A percentile compares a stretch with the other conserved stretches of the same genome.
Conservation (phyloP, 2,888 invertebrate genomes). For the Diaperis boleti region DNA sequence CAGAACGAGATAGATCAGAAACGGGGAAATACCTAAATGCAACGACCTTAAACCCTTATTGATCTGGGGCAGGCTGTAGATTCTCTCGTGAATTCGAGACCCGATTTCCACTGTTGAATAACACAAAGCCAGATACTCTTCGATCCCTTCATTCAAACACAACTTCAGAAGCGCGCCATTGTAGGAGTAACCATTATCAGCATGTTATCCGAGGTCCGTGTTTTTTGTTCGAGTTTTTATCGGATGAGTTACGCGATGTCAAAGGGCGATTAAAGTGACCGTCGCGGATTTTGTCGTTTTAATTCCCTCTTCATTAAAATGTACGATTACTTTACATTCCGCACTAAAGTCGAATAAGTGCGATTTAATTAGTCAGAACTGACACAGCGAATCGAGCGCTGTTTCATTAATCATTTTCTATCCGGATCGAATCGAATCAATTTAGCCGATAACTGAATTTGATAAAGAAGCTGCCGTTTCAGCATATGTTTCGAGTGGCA, state of each 20-base stretch:
- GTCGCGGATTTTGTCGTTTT: too few species aligned
- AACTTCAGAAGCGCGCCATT: conserved; percentile 2
- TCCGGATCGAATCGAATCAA: neutral
- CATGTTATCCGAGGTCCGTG: neutral
- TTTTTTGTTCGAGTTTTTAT: conserved; percentile 11
- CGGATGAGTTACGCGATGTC: neutral
- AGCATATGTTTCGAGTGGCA: too few species aligned
- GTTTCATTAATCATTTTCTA: neutral
- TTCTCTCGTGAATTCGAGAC: conserved; percentile 14
- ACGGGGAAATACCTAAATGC: conserved; percentile 28
- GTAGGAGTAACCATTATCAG: conserved; percentile 7
- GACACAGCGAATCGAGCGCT: neutral
- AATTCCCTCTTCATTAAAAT: too few species aligned
- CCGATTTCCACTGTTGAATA: conserved; percentile 14
- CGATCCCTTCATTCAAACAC: conserved; percentile 18
- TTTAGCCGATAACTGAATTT: neutral
- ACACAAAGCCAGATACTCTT: conserved; percentile 10
- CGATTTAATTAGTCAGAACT: neutral
- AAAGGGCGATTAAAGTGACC: conserved; percentile 26
- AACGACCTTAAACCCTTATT: conserved; percentile 30
- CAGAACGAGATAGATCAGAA: conserved; percentile 17
- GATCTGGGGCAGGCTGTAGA: conserved; percentile 24
- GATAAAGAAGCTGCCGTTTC: too few species aligned
- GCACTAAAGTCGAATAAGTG: neutral
- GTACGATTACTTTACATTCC: neutral